These are phyloP conservation scores for Cinara cedri DNA, from an alignment of 2,888 invertebrate species.

Conservation along the genomic window DNA sequence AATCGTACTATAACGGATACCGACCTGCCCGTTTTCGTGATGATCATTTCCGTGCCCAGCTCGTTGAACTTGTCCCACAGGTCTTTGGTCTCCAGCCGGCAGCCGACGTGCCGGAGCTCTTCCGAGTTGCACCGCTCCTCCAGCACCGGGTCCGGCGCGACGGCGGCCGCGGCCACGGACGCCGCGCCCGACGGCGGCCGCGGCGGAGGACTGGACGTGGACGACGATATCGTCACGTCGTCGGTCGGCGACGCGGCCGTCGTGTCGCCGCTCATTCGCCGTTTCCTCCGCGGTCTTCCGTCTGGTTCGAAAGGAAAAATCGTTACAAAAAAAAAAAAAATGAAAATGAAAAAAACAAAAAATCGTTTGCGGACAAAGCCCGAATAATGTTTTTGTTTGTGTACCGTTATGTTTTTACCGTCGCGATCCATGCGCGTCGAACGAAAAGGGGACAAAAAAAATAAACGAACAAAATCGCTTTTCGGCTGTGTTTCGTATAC, in stretches of 20 bases:
- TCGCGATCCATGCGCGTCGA: too few species aligned
- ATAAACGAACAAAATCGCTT: too few species aligned
- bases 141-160: conserved; percentile 63
- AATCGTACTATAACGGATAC: too few species aligned
- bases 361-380: too few species aligned
- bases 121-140: conserved; percentile 73
- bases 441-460: too few species aligned
- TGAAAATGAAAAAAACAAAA: conserved; percentile 1
- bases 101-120: conserved; percentile 71
- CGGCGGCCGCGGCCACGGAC: neutral
- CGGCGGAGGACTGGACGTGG: conserved; percentile 44
- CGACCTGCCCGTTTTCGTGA: conserved; percentile 82
- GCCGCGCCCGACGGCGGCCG: conserved; percentile 10
- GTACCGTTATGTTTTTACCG: too few species aligned
- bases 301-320: conserved; percentile 15
- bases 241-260: conserved; percentile 18
- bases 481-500: too few species aligned
- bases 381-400: too few species aligned
- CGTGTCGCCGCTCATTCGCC: conserved; percentile 33
- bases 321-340: neutral
- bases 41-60: conserved; percentile 84
- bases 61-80: conserved; percentile 82
- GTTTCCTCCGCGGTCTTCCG: conserved; percentile 41
- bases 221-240: conserved; percentile 43
- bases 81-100: conserved; percentile 80